Evolutionary conservation across 2,888 invertebrate genomes (phyloP), one percentile per base, ranked within the genome.

Genomic region (Ochropleura plecta): DNA sequence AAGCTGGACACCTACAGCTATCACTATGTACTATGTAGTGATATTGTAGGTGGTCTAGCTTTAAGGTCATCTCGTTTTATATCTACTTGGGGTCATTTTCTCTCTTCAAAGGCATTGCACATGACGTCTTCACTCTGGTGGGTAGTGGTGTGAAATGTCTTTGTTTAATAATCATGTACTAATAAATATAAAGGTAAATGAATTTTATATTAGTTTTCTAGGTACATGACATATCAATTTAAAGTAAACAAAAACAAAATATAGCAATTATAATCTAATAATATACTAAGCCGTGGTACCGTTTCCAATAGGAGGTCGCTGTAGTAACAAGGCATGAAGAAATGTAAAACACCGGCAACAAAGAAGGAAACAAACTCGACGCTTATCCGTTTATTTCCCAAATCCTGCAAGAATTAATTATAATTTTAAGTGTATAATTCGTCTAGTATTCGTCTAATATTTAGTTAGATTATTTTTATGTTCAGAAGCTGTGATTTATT

Each of bases 221-320:
- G 30, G 30, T 5, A 30, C 14, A n/a, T n/a, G n/a, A n/a, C n/a
- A 42, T 42, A 44, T 18, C 12, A 62, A 12, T n/a, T 62, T 44
- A n/a, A 62, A 14, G 44, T 62, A 30, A 30, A 30, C 30, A 30
- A 30, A 30, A n/a, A 46, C n/a, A 44, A 44, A 0, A 62, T n/a
- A 44, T 14, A 44, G 14, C n/a, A n/a, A 62, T 44, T 44, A 62
- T 42, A 18, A 62, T 62, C n/a, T 30, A 59, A 44, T n/a, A 62
- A 55, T 16, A 1, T 53, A 40, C 9, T 5, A 64, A 20, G 14
- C 1, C 20, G 5, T 42, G 69, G 70, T 88, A 95, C 95, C 90
- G 90, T 92, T 82, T 94, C 94, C 90, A 94, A 92, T 6, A 96
- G 88, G n/a, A 92, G 82, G 75, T 95, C 92, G 69, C 95, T 93